phyloP scores from a whole-genome alignment of 2,113 vertebrate genomes.

The Ariopsis seemanni region DNA sequence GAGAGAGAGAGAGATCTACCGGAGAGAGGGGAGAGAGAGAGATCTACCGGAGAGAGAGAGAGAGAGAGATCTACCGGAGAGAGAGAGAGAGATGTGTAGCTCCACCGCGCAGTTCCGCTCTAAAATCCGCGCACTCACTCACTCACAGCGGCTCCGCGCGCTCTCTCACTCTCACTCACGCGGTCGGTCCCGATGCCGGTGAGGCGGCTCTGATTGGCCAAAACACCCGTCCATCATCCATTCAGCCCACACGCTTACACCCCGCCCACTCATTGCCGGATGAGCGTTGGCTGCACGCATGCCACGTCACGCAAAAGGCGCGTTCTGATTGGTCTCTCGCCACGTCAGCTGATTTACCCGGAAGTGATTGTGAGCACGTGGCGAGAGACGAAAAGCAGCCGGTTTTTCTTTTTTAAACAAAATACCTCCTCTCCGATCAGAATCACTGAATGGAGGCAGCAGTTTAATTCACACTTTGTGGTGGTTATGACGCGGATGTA shows the following conservation, averaged over 20 bases:
- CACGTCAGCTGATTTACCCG: slow-evolving; percentile 28
- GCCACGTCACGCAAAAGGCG: slow-evolving; percentile 1
- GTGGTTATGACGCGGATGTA: background rate
- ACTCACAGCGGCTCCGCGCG: background rate
- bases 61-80: too few relatives aligned
- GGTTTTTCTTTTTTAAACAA: background rate
- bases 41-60: too few relatives aligned
- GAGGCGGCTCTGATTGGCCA: slow-evolving; percentile 35
- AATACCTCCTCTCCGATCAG: background rate
- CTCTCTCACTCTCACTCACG: background rate
- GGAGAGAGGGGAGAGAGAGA: too few relatives aligned
- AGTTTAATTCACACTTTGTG: background rate
- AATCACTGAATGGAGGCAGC: background rate
- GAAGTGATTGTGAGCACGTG: slow-evolving; percentile 49
- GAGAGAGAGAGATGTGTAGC: too few relatives aligned
- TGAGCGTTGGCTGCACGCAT: background rate
- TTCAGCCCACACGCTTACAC: background rate
- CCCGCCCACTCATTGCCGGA: slow-evolving; percentile 3
- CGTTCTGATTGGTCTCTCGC: slow-evolving; percentile 10
- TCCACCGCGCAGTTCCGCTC: too few relatives aligned
- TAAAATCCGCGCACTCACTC: too few relatives aligned
- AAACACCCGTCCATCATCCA: background rate
- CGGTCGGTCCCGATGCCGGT: background rate
- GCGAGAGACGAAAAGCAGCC: background rate
- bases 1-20: too few relatives aligned